A percentile compares a stretch with the other conserved stretches of the same genome.
These are phyloP conservation scores for Sphenopsis melanotis DNA, from an alignment of 2,797 vertebrate species.

Conservation along the genomic window DNA sequence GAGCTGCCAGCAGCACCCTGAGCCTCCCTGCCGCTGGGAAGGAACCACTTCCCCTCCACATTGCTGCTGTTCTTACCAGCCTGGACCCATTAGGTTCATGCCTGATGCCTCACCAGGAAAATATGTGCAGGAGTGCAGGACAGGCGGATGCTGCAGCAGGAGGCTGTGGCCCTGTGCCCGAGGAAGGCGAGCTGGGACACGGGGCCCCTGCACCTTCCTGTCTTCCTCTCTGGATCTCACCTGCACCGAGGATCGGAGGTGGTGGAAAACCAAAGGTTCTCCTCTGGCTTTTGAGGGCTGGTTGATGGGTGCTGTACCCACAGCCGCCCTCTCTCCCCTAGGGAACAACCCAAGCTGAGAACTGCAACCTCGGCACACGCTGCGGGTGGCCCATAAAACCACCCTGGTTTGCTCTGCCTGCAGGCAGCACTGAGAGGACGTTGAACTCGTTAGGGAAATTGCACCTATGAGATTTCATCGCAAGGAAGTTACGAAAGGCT, in stretches of 20 bases:
- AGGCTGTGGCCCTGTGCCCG: neutral
- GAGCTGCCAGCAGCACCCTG: neutral
- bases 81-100: accelerated
- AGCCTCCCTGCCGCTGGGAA: accelerated
- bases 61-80: neutral
- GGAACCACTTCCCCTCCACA: neutral
- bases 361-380: accelerated
- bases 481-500: neutral
- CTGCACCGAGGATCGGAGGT: accelerated
- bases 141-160: neutral
- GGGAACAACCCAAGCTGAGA: neutral
- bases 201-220: accelerated
- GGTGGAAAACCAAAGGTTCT: neutral
- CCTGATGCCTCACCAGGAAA: neutral
- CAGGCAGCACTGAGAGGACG: neutral
- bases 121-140: neutral
- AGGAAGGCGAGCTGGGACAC: neutral
- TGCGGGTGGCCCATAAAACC: accelerated
- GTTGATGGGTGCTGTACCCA: neutral
- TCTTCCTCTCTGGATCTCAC: neutral
- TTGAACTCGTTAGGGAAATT: neutral
- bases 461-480: neutral
- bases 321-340: accelerated
- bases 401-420: neutral
- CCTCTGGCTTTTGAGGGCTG: neutral